Conservation (phyloP, 2,113 vertebrate species). For the Myiozetetes cayanensis region DNA sequence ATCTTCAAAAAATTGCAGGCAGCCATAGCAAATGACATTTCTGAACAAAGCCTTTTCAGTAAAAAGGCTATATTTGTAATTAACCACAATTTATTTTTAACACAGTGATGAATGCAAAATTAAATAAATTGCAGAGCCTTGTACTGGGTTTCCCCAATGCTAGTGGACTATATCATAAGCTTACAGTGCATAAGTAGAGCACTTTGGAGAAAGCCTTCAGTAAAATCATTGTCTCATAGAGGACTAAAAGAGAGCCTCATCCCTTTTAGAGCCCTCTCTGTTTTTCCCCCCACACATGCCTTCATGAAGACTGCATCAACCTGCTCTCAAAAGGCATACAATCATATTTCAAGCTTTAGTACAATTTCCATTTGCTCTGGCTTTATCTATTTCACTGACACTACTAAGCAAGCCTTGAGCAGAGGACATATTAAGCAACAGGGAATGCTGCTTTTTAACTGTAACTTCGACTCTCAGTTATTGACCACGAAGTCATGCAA, state of each 20-base stretch:
- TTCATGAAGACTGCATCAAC: background rate
- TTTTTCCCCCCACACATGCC: background rate
- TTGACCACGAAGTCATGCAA: background rate
- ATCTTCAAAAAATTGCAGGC: background rate
- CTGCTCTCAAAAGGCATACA: background rate
- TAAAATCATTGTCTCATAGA: background rate
- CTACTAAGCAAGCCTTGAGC: background rate
- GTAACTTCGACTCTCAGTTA: background rate
- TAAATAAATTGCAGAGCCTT: background rate
- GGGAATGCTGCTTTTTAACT: background rate
- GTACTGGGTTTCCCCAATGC: background rate
- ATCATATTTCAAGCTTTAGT: background rate
- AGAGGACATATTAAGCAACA: background rate
- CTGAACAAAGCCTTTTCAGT: background rate
- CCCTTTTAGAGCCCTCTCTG: background rate
- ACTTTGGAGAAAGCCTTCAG: background rate
- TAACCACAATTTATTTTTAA: constrained; percentile 28
- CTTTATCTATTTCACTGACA: background rate
- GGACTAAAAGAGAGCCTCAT: background rate
- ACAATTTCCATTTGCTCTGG: background rate
- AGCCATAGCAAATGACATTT: background rate
- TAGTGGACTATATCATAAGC: accelerated
- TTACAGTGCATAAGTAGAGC: accelerated
- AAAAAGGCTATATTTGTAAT: constrained; percentile 4
- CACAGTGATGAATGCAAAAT: background rate